A percentile compares a stretch with the other conserved stretches of the same genome.
Evolutionary conservation across 2,797 vertebrate genomes (phyloP).

Genomic region (Coilia nasus): DNA sequence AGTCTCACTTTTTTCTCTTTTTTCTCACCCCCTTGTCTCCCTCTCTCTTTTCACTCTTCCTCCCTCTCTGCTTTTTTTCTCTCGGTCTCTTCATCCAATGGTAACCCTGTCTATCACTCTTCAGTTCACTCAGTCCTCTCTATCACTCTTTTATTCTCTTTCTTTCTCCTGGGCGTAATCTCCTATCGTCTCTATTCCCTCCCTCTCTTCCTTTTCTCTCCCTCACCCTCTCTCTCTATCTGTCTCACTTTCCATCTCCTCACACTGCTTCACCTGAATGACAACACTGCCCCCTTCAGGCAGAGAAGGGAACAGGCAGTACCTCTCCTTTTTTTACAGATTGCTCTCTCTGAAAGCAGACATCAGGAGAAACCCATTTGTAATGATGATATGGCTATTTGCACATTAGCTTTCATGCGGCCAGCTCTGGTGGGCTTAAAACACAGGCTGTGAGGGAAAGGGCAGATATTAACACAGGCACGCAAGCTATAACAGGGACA

Average conservation of each 20-base stretch:
- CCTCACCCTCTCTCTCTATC: not conserved
- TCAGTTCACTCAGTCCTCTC: conserved; percentile 23
- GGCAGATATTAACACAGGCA: conserved; percentile 9
- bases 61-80: conserved; percentile 19
- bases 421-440: not conserved
- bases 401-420: conserved; percentile 8
- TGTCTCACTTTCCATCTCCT: conserved; percentile 27
- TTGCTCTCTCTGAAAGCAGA: not conserved
- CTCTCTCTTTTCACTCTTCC: conserved; percentile 22
- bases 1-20: conserved; percentile 34
- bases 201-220: not conserved
- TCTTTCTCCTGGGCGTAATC: conserved; percentile 34
- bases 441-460: not conserved
- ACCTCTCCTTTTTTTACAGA: not conserved
- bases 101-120: not conserved
- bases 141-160: conserved; percentile 17
- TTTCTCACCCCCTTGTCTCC: not conserved
- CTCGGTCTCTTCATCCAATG: not conserved
- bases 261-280: conserved; percentile 32
- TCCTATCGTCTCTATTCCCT: not conserved
- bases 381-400: conserved; percentile 26
- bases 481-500: not conserved
- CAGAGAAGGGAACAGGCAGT: not conserved
- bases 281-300: conserved; percentile 57
- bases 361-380: conserved; percentile 6